Percentiles rank a stretch among this genome's conserved stretches.
These are phyloP conservation scores for Temnothorax curvispinosus DNA, from an alignment of 1,140 invertebrate genomes.

Conservation along the genomic window DNA sequence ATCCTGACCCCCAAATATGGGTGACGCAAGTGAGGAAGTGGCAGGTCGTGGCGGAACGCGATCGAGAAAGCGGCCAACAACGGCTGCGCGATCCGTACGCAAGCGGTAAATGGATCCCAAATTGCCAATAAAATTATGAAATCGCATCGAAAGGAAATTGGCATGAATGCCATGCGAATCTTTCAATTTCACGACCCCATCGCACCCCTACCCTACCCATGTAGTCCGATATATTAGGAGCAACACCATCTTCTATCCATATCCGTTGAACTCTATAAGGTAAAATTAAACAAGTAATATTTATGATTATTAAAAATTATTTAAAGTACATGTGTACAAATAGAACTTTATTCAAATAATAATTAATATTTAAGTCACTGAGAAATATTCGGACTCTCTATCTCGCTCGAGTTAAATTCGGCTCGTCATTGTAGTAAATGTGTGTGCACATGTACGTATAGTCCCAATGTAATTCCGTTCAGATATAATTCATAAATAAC, in stretches of 20 bases:
- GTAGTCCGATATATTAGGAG: constrained; percentile 51
- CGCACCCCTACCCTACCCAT: constrained; percentile 45
- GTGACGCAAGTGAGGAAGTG: constrained; percentile 35
- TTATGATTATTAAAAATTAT: neutral
- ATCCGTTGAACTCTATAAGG: constrained; percentile 11
- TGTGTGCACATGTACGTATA: neutral
- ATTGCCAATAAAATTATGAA: constrained; percentile 85
- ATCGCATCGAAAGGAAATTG: constrained; percentile 83
- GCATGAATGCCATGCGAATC: constrained; percentile 80
- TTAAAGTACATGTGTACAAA: neutral
- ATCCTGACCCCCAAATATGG: constrained; percentile 60
- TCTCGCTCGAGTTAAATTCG: neutral
- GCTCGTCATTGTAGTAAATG: neutral
- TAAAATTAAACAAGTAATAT: neutral
- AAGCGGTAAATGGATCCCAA: constrained; percentile 77
- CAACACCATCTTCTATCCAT: constrained; percentile 48
- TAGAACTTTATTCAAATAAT: neutral
- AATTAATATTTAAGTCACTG: neutral
- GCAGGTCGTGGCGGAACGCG: constrained; percentile 61
- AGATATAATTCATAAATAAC: constrained; percentile 32
- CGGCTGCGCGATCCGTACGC: constrained; percentile 61
- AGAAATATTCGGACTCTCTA: neutral
- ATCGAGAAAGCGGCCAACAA: constrained; percentile 54
- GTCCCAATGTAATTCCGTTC: neutral
- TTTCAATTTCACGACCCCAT: constrained; percentile 82